Evolutionary conservation across 2,113 vertebrate species (phyloP).

Genomic region (Salvelinus alpinus): DNA sequence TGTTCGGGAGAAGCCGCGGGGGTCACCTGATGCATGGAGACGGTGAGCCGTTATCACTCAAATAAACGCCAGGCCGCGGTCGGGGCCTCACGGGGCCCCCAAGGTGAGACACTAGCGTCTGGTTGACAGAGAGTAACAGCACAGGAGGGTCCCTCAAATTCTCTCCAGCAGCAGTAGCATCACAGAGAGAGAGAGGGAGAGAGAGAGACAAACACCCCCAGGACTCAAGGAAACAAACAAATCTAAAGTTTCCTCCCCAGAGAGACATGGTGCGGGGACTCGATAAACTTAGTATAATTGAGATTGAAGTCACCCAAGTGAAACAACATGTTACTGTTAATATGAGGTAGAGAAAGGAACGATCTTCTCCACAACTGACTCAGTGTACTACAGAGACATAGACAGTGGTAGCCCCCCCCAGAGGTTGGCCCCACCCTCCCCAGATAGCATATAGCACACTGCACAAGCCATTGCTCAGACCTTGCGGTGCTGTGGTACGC

Average conservation of each 20-base stretch:
- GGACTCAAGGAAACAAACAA: neutral
- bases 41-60: conserved; percentile 33
- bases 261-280: neutral
- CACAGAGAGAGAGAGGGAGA: neutral
- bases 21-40: conserved; percentile 25
- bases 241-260: neutral
- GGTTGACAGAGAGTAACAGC: conserved; percentile 7
- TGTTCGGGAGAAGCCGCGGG: too few species aligned
- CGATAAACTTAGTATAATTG: neutral
- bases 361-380: neutral
- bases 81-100: neutral
- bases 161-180: neutral
- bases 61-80: conserved; percentile 7
- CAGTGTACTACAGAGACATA: neutral
- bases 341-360: neutral
- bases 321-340: neutral
- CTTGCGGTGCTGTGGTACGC: too few species aligned
- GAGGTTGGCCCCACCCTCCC: too few species aligned
- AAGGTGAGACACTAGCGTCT: neutral
- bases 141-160: neutral
- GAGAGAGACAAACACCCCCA: too few species aligned
- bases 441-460: too few species aligned
- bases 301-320: neutral
- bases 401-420: too few species aligned
- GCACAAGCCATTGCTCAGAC: too few species aligned